phyloP scores from a whole-genome alignment of 2,797 vertebrate species.

The Semaprochilodus insignis region DNA sequence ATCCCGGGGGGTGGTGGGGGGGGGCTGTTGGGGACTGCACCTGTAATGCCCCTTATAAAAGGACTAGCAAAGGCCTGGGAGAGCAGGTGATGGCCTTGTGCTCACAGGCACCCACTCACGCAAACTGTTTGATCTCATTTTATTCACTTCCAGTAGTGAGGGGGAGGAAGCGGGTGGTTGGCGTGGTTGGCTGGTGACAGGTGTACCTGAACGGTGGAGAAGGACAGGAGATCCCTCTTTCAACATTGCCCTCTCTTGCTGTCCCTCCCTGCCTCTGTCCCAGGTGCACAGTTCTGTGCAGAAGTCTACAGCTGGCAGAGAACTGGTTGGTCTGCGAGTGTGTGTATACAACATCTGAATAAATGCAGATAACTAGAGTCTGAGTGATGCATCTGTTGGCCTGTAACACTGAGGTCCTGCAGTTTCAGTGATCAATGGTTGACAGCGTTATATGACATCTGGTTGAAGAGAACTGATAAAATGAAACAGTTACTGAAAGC shows the following conservation, averaged over 20 bases:
- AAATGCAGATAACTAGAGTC: no score
- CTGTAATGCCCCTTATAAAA: conserved; percentile 26
- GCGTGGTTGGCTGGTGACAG: conserved; percentile 62
- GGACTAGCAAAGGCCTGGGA: conserved; percentile 5
- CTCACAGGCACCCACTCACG: conserved; percentile 22
- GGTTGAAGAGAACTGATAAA: no score
- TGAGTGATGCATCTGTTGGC: no score
- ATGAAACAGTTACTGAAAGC: no score
- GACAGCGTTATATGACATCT: no score
- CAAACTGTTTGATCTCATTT: conserved; percentile 50
- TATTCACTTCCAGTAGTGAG: conserved; percentile 48
- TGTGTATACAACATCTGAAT: no score
- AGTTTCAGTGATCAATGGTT: no score
- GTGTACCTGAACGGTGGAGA: conserved; percentile 61
- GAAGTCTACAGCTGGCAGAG: neutral
- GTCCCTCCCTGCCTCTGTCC: conserved; percentile 33
- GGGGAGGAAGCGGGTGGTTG: conserved; percentile 16
- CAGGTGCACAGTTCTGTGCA: conserved; percentile 45
- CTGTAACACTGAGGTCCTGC: no score
- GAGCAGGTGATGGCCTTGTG: conserved; percentile 48
- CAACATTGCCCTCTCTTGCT: conserved; percentile 43
- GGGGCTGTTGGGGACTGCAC: conserved; percentile 6
- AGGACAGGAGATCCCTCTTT: conserved; percentile 45
- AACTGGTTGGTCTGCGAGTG: no score
- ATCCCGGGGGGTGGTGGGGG: conserved; percentile 1